These are phyloP conservation scores for Rhea pennata DNA, from an alignment of 2,113 vertebrate species.

Conservation along the genomic window DNA sequence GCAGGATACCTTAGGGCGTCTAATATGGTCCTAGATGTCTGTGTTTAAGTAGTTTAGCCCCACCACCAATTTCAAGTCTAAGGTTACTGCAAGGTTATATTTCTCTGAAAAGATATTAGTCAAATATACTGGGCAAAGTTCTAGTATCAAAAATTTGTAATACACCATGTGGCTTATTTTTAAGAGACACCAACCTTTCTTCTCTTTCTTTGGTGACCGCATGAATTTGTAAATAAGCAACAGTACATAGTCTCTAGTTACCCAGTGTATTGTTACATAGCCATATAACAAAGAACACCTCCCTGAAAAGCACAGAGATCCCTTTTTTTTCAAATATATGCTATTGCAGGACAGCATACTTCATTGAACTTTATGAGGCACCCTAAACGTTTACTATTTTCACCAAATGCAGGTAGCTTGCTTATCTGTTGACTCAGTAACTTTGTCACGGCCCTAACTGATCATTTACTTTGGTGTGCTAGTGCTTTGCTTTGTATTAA, in stretches of 20 bases:
- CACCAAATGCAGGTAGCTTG: neutral
- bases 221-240: neutral
- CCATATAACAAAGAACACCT: neutral
- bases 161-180: neutral
- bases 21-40: neutral
- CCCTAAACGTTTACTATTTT: neutral
- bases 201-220: neutral
- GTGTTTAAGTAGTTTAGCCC: neutral
- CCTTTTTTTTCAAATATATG: neutral
- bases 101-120: neutral
- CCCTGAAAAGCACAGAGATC: neutral
- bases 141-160: neutral
- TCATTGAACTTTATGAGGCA: neutral
- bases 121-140: neutral
- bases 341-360: neutral
- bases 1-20: neutral
- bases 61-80: neutral
- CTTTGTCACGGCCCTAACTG: fast-evolving
- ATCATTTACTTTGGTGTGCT: fast-evolving
- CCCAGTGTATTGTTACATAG: neutral
- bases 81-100: neutral
- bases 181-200: neutral
- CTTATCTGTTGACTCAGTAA: neutral
- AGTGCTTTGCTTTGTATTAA: neutral
- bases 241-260: neutral